A percentile compares a stretch with the other conserved stretches of the same genome.
Evolutionary conservation across 2,113 vertebrate species (phyloP).

Genomic region (Microcebus ravelobensis): DNA sequence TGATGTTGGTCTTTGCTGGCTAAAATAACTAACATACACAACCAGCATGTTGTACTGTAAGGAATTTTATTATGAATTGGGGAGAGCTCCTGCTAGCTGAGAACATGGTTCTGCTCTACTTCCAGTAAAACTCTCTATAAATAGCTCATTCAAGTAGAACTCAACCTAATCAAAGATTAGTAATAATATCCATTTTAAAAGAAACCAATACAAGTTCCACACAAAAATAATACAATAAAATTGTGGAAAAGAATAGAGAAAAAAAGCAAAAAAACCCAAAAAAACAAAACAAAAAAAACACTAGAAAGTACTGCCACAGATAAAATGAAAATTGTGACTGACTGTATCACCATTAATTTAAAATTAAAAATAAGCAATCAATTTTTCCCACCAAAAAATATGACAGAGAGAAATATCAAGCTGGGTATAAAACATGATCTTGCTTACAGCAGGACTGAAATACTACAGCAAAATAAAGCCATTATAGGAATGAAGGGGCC

Average conservation of each 20-base stretch:
- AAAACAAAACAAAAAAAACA: background rate
- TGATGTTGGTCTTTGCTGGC: background rate
- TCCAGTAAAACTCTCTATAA: background rate
- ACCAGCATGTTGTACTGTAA: background rate
- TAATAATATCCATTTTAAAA: background rate
- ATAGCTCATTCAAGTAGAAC: background rate
- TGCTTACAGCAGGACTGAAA: background rate
- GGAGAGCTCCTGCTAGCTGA: background rate
- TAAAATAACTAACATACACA: background rate
- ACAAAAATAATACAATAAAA: background rate
- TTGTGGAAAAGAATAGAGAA: background rate
- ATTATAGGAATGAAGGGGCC: background rate
- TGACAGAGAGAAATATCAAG: background rate
- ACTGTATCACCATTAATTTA: background rate
- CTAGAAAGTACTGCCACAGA: background rate
- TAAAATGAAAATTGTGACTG: slow-evolving; percentile 12
- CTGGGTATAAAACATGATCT: background rate
- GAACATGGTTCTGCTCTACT: background rate
- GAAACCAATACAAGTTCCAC: background rate
- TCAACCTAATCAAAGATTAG: background rate
- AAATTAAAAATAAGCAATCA: slow-evolving; percentile 24
- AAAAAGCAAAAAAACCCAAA: background rate
- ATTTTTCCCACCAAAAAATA: background rate
- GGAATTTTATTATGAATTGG: background rate
- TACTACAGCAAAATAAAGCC: background rate